Percentiles rank a stretch among this genome's conserved stretches.
These are phyloP conservation scores for Congeria kusceri DNA, from an alignment of 2,888 invertebrate species.

Conservation along the genomic window DNA sequence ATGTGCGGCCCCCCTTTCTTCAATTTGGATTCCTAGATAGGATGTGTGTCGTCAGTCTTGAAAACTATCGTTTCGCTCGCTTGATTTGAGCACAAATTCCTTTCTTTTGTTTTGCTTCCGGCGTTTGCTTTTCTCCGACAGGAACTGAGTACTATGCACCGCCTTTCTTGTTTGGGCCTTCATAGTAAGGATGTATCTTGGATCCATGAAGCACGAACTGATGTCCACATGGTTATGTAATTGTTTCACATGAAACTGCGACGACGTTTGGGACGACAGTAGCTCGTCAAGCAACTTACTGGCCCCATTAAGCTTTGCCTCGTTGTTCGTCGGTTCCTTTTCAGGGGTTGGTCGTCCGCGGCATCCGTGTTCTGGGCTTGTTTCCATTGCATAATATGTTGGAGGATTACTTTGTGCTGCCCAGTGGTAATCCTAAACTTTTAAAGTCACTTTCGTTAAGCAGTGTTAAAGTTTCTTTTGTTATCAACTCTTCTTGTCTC, in stretches of 20 bases:
- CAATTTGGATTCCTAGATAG: background rate
- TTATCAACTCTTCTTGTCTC: slow-evolving; percentile 23
- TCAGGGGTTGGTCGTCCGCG: slow-evolving; percentile 1
- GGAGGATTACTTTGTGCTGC: slow-evolving; percentile 14
- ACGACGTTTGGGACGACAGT: background rate
- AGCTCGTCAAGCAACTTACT: slow-evolving; percentile 23
- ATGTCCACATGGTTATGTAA: background rate
- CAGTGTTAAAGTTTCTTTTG: slow-evolving; percentile 1
- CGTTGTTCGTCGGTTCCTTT: background rate
- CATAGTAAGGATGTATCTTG: background rate
- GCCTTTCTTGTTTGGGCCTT: background rate
- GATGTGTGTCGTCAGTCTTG: background rate
- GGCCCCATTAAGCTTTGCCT: slow-evolving; percentile 5
- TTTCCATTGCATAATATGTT: background rate
- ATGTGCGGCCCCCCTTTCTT: slow-evolving; percentile 2
- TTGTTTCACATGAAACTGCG: background rate
- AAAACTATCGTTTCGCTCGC: background rate
- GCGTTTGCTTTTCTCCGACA: background rate
- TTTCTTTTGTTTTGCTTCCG: background rate
- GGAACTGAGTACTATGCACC: background rate
- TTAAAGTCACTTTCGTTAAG: slow-evolving; percentile 17
- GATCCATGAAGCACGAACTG: background rate
- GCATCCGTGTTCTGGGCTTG: background rate
- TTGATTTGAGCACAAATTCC: background rate
- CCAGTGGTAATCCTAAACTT: slow-evolving; percentile 20